These are phyloP conservation scores for Cephus nigrinus DNA, from an alignment of 2,888 invertebrate species.

Conservation along the genomic window DNA sequence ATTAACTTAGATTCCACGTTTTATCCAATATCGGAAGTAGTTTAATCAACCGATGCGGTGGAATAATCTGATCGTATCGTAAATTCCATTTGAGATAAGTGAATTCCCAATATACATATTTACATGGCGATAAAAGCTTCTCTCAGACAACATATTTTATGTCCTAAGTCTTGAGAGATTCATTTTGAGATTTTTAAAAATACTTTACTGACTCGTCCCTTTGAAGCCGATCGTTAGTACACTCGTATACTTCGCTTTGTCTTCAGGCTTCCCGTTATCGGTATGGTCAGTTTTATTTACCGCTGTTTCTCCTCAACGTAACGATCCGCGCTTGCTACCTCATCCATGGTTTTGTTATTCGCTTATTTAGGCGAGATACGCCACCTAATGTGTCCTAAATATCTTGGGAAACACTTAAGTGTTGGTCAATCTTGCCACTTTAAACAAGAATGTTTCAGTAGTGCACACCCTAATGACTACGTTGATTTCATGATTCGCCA, in stretches of 20 bases:
- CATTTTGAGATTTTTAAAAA: not conserved
- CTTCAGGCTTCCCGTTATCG: not conserved
- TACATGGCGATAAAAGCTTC: constrained; percentile 35
- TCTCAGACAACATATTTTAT: constrained; percentile 26
- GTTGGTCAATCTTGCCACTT: constrained; percentile 26
- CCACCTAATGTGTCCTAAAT: constrained; percentile 36
- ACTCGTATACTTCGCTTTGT: constrained; percentile 19
- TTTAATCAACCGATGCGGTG: too few relatives aligned
- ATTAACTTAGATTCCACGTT: too few relatives aligned
- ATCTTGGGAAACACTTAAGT: constrained; percentile 35
- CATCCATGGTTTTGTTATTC: constrained; percentile 28
- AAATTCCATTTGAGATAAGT: constrained; percentile 31
- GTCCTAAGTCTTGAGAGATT: not conserved
- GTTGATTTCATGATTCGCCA: constrained; percentile 30
- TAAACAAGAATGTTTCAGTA: constrained; percentile 9
- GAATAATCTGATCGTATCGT: constrained; percentile 29
- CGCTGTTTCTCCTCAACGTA: constrained; percentile 23
- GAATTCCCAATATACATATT: constrained; percentile 33
- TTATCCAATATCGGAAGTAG: too few relatives aligned
- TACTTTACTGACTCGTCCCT: not conserved
- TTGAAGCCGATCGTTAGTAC: not conserved
- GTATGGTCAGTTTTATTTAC: constrained; percentile 31
- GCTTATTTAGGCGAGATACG: constrained; percentile 34
- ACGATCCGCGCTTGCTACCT: constrained; percentile 26
- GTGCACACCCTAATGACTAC: not conserved